Conservation (phyloP, 2,113 vertebrate genomes). For the Lasiurus borealis region DNA sequence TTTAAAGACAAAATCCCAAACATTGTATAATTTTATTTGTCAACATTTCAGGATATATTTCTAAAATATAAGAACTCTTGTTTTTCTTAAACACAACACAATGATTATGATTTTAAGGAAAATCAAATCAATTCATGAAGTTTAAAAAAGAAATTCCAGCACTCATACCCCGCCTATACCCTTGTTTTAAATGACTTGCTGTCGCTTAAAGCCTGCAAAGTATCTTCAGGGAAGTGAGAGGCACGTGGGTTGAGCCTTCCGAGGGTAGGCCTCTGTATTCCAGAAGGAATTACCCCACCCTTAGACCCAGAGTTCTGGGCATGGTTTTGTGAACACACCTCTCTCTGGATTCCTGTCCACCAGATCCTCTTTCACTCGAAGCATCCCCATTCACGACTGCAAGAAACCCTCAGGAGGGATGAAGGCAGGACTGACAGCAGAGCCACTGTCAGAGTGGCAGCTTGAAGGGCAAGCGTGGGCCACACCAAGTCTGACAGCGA, state of each 20-base stretch:
- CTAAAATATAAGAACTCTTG: constrained; percentile 4
- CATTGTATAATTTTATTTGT: not conserved
- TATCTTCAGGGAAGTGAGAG: not conserved
- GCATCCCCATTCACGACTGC: not conserved
- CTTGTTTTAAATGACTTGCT: not conserved
- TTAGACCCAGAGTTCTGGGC: constrained; percentile 55
- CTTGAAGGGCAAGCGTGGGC: not conserved
- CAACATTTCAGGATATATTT: not conserved
- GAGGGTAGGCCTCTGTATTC: constrained; percentile 38
- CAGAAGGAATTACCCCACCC: constrained; percentile 5
- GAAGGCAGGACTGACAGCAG: constrained; percentile 48
- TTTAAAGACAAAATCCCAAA: not conserved
- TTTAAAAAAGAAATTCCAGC: not conserved
- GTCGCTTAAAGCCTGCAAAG: constrained; percentile 13
- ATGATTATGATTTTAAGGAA: constrained; percentile 13
- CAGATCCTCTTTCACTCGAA: constrained; percentile 43
- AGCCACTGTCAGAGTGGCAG: not conserved
- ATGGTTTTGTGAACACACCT: constrained; percentile 30
- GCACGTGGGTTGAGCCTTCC: constrained; percentile 18
- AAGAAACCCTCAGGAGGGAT: constrained; percentile 42
- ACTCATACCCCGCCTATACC: not conserved
- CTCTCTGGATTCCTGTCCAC: constrained; percentile 50
- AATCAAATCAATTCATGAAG: not conserved
- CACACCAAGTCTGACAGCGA: not conserved
- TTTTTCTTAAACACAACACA: not conserved